Evolutionary conservation across 2,797 vertebrate species (phyloP), one percentile per base, ranked within the genome.

Genomic region (Tenualosa ilisha): DNA sequence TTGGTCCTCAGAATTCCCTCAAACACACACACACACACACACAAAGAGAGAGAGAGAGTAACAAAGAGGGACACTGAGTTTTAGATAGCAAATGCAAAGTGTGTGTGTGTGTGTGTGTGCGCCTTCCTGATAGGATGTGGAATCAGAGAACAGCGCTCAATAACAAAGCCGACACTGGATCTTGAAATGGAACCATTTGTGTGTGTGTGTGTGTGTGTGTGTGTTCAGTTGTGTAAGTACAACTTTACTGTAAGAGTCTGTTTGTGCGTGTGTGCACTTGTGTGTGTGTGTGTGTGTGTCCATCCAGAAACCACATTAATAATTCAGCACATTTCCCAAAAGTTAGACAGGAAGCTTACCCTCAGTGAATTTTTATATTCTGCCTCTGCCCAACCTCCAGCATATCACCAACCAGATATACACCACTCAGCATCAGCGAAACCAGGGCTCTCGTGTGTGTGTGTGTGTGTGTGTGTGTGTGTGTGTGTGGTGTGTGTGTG

Each of bases 271-370:
- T 68, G 24, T 68, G 65, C 1, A 31, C 31, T 31, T 72, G 65
- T 65, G 61, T 65, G 61, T 63, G 61, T 82, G 49, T n/a, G 81
- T 82, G 81, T 54, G 81, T 26, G 51, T 26, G 51, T 26, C 51
- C 26, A n/a, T 82, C 13, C 6, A 24, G 46, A 82, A 53, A 24
- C 49, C n/a, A 15, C 22, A 24, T 82, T 50, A 51, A 50, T 82
- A n/a, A 50, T 82, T 53, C 46, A 51, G 81, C 49, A 26, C n/a
- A 65, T 65, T 65, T 65, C 61, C 61, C 61, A 65, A 65, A 65
- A 65, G 61, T 65, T 65, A 8, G 0, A 6, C 61, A 65, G 61
- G 61, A 65, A 65, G 61, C 61, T 81, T 82, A 22, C 81, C 11
- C 49, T 53, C 81, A 81, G 59, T 65, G 61, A 31, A 31, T 65